Conservation (phyloP, 2,888 invertebrate genomes). For the Nematopogon swammerdamellus region DNA sequence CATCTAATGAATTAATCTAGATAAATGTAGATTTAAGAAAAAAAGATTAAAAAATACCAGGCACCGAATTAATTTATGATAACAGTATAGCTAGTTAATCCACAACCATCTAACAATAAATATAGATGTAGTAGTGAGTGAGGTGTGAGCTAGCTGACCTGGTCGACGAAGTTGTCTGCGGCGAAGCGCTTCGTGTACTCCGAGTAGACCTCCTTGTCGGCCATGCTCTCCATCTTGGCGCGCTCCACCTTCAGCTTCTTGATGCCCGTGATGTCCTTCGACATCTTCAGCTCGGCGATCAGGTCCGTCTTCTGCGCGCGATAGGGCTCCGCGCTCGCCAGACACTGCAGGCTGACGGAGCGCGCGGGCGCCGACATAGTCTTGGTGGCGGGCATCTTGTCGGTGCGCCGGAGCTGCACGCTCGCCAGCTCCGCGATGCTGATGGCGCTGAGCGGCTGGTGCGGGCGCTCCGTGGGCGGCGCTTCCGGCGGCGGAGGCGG, state of each 20-base stretch:
- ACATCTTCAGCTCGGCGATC: slow-evolving; percentile 89
- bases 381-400: slow-evolving; percentile 71
- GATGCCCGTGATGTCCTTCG: slow-evolving; percentile 91
- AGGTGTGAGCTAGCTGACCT: too few relatives aligned
- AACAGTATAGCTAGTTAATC: too few relatives aligned
- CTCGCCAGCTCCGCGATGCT: slow-evolving; percentile 85
- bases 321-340: slow-evolving; percentile 66
- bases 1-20: too few relatives aligned
- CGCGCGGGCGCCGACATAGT: slow-evolving; percentile 79
- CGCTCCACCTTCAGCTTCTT: slow-evolving; percentile 89
- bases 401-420: slow-evolving; percentile 74
- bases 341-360: slow-evolving; percentile 72
- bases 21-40: too few relatives aligned
- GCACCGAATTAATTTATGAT: too few relatives aligned
- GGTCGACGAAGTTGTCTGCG: slow-evolving; percentile 84
- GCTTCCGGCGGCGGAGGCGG: slow-evolving; percentile 43
- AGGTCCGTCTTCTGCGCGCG: slow-evolving; percentile 78
- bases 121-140: too few relatives aligned
- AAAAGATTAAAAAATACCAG: too few relatives aligned
- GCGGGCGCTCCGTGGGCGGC: slow-evolving; percentile 31
- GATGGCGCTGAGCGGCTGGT: slow-evolving; percentile 82
- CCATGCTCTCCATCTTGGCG: slow-evolving; percentile 77
- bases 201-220: slow-evolving; percentile 79
- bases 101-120: too few relatives aligned
- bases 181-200: slow-evolving; percentile 84